Conservation (phyloP, 2,888 invertebrate species). For the Yponomeuta malinellus region DNA sequence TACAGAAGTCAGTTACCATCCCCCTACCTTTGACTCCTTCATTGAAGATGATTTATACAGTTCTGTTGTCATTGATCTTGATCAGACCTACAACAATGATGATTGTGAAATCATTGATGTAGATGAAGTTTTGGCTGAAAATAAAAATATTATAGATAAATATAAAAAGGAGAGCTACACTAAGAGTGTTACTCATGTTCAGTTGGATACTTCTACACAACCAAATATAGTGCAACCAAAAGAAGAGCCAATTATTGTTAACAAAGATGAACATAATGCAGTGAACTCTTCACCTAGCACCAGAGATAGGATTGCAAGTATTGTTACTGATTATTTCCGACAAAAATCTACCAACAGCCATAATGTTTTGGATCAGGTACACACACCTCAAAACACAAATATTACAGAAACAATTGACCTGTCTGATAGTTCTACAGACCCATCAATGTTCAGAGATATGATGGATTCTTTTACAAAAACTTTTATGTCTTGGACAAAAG, state of each 20-base stretch:
- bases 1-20: constrained; percentile 5
- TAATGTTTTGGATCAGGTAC: neutral
- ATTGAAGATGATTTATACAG: constrained; percentile 25
- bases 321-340: constrained; percentile 15
- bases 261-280: neutral
- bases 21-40: constrained; percentile 6
- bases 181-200: constrained; percentile 23
- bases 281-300: neutral
- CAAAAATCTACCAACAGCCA: neutral
- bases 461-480: neutral
- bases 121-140: constrained; percentile 39
- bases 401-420: constrained; percentile 8
- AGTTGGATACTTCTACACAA: neutral
- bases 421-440: neutral
- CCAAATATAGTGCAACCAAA: constrained; percentile 19
- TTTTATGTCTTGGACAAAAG: neutral
- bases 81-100: constrained; percentile 19
- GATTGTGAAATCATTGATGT: constrained; percentile 34
- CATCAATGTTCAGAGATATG: neutral
- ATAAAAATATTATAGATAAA: constrained; percentile 29
- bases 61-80: constrained; percentile 18
- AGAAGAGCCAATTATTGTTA: neutral
- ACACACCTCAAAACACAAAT: neutral
- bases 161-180: constrained; percentile 21
- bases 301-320: constrained; percentile 7